Conservation (phyloP, 2,888 invertebrate species). For the Tipula vernalis region DNA sequence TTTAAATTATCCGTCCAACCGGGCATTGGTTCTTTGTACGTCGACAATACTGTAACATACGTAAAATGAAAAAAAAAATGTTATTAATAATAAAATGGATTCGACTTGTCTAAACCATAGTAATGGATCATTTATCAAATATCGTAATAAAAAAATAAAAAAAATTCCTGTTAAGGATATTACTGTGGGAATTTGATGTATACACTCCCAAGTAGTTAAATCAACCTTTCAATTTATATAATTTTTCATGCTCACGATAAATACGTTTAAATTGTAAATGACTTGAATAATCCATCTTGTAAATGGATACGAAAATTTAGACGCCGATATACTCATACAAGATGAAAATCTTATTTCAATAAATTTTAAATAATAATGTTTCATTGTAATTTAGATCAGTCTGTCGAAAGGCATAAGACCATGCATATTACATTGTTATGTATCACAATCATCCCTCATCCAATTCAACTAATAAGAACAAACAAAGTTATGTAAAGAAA, state of each 20-base stretch:
- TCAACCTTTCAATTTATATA: neutral
- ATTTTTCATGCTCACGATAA: neutral
- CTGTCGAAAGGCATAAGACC: neutral
- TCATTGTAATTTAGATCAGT: neutral
- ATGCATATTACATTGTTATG: neutral
- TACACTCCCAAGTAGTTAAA: neutral
- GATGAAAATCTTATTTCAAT: neutral
- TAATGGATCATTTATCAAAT: neutral
- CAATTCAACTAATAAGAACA: neutral
- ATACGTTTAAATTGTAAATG: neutral
- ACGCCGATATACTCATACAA: neutral
- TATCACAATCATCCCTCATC: neutral
- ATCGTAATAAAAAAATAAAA: neutral
- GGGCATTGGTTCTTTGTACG: slow-evolving; percentile 36
- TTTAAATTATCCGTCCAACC: slow-evolving; percentile 38
- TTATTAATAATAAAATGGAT: neutral
- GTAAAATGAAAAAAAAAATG: neutral
- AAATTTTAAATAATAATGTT: neutral
- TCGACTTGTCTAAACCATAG: neutral
- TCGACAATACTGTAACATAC: slow-evolving; percentile 31
- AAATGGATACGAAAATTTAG: neutral
- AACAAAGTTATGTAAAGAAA: neutral
- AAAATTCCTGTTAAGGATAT: neutral
- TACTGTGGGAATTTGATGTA: neutral
- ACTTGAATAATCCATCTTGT: neutral